These are phyloP conservation scores for Caenorhabditis plicata DNA, from an alignment of 2,888 invertebrate genomes.

Conservation along the genomic window DNA sequence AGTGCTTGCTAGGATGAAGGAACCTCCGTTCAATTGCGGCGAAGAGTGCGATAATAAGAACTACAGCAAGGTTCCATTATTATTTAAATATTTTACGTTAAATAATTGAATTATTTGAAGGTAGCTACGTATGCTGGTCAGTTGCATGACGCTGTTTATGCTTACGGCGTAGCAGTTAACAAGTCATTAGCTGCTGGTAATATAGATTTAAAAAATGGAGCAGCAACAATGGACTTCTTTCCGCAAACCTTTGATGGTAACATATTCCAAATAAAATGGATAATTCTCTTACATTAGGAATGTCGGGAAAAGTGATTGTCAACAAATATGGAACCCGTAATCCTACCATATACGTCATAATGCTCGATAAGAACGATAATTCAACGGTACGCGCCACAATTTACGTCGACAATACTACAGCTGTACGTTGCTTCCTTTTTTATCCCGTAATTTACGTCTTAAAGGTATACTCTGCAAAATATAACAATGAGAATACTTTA, in stretches of 20 bases:
- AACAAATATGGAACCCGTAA: slow-evolving; percentile 21
- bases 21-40: slow-evolving; percentile 44
- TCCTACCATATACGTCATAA: slow-evolving; percentile 21
- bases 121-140: slow-evolving; percentile 33
- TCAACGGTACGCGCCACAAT: slow-evolving; percentile 12
- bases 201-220: slow-evolving; percentile 11
- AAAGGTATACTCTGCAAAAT: slow-evolving; percentile 11
- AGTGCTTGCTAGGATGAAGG: slow-evolving; percentile 37
- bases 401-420: slow-evolving; percentile 22
- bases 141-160: slow-evolving; percentile 33
- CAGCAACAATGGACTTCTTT: slow-evolving; percentile 11
- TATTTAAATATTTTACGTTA: neutral
- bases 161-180: slow-evolving; percentile 28
- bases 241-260: slow-evolving; percentile 13
- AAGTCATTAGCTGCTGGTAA: slow-evolving; percentile 28
- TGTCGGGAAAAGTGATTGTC: slow-evolving; percentile 24
- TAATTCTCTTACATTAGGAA: too few relatives aligned
- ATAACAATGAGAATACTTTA: slow-evolving; percentile 18
- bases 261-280: too few relatives aligned
- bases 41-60: slow-evolving; percentile 9
- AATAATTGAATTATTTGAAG: slow-evolving; percentile 1
- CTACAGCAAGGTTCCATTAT: neutral
- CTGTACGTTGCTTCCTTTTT: neutral
- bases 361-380: slow-evolving; percentile 15
- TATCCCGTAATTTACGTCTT: neutral